Evolutionary conservation across 2,113 vertebrate genomes (phyloP).

Genomic region (Chaetodon trifascialis): DNA sequence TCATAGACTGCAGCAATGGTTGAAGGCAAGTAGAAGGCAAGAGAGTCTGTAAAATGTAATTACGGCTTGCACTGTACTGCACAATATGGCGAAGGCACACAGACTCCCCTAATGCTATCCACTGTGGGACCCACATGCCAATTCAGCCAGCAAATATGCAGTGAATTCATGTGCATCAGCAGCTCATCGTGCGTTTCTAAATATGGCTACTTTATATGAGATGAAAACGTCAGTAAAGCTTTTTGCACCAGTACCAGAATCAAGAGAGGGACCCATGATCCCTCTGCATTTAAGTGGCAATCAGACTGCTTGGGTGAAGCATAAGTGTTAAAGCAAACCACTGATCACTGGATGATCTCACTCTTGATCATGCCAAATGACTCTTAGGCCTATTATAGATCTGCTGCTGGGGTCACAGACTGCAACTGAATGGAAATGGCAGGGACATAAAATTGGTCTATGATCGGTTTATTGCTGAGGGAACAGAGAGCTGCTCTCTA

Average conservation of each 20-base stretch:
- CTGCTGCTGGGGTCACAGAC: conserved; percentile 30
- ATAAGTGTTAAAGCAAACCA: conserved; percentile 52
- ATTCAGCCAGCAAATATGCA: conserved; percentile 47
- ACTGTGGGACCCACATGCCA: conserved; percentile 42
- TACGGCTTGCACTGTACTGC: conserved; percentile 15
- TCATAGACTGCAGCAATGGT: conserved; percentile 25
- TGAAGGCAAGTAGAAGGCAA: conserved; percentile 21
- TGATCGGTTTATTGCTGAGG: conserved; percentile 36
- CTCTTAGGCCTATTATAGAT: conserved; percentile 51
- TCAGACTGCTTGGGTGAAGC: conserved; percentile 50
- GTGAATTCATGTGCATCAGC: conserved; percentile 48
- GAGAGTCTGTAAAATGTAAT: conserved; percentile 21
- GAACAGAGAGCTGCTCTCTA: background rate
- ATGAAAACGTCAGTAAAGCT: conserved; percentile 29
- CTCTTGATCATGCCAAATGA: conserved; percentile 54
- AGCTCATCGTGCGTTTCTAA: conserved; percentile 37
- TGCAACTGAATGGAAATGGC: conserved; percentile 45
- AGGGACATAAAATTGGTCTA: conserved; percentile 36
- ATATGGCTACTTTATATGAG: conserved; percentile 35
- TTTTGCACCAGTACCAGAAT: conserved; percentile 8
- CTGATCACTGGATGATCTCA: conserved; percentile 63
- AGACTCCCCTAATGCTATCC: conserved; percentile 33
- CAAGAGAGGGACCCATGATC: conserved; percentile 12
- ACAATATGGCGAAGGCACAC: conserved; percentile 18
- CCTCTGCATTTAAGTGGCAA: conserved; percentile 59